A percentile compares a stretch with the other conserved stretches of the same genome.
These are phyloP conservation scores for Anas acuta DNA, from an alignment of 2,797 vertebrate species.

Conservation along the genomic window DNA sequence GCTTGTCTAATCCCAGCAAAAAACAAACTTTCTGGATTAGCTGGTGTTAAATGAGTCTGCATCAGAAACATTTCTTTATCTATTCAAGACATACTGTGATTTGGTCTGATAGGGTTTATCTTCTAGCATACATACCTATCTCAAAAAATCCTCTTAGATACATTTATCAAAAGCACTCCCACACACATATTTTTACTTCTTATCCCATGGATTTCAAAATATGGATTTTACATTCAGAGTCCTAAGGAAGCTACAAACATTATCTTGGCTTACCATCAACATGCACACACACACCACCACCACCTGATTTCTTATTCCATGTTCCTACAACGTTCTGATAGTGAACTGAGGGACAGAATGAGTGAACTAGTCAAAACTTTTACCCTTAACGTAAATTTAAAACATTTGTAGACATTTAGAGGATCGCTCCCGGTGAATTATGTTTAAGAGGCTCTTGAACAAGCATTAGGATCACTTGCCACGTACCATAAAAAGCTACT, in stretches of 20 bases:
- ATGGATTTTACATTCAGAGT: not conserved
- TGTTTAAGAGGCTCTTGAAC: not conserved
- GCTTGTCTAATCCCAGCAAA: not conserved
- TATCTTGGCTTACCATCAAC: not conserved
- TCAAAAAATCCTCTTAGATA: constrained; percentile 33
- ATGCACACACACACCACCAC: fast-evolving
- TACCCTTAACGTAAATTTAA: fast-evolving
- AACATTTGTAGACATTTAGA: not conserved
- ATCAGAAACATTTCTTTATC: not conserved
- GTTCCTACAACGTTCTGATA: not conserved
- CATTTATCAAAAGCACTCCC: not conserved
- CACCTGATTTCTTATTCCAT: not conserved
- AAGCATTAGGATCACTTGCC: not conserved
- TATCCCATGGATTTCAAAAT: not conserved
- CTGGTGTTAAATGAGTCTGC: not conserved
- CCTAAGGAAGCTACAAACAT: not conserved
- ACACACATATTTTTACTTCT: not conserved
- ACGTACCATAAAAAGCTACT: not conserved
- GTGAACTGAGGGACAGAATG: not conserved
- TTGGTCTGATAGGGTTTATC: not conserved
- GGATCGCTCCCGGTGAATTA: not conserved
- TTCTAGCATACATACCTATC: not conserved
- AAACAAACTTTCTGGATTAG: not conserved
- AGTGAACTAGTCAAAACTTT: not conserved
- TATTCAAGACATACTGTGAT: not conserved